These are phyloP conservation scores for Chironomus tepperi DNA, from an alignment of 1,140 invertebrate genomes.

Conservation along the genomic window DNA sequence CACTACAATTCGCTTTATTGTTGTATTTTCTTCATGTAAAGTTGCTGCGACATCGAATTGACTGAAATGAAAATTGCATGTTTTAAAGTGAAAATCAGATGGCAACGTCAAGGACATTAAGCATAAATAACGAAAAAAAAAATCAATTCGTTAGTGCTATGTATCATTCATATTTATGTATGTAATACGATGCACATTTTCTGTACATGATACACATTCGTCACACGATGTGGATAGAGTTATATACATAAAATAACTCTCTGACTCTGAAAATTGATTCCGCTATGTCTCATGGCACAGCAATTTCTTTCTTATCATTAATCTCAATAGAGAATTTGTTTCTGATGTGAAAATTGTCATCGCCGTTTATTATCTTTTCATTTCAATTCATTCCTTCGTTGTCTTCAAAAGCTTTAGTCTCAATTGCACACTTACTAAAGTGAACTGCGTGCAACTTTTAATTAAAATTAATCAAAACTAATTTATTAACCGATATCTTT, in stretches of 20 bases:
- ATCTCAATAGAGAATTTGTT: conserved; percentile 21
- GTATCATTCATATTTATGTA: not conserved
- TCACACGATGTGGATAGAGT: not conserved
- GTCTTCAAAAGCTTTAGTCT: not conserved
- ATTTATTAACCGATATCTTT: not conserved
- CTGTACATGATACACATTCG: not conserved
- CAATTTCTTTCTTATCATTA: conserved; percentile 20
- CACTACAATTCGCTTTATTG: not conserved
- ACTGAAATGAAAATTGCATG: conserved; percentile 5
- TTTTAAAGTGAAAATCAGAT: conserved; percentile 3
- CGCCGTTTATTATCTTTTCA: not conserved
- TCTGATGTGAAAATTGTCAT: not conserved
- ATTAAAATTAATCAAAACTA: conserved; percentile 2
- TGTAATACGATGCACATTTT: not conserved
- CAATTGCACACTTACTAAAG: not conserved
- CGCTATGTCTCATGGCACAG: not conserved
- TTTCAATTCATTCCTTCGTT: not conserved
- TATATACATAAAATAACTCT: not conserved
- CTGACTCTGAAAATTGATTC: conserved; percentile 25
- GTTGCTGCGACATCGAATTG: not conserved
- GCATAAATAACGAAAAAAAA: not conserved
- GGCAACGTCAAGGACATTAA: not conserved
- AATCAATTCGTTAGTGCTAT: conserved; percentile 2
- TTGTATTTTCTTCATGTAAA: not conserved
- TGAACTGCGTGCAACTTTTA: not conserved